phyloP scores from a whole-genome alignment of 2,888 invertebrate genomes.

The Lasius fuliginosus region DNA sequence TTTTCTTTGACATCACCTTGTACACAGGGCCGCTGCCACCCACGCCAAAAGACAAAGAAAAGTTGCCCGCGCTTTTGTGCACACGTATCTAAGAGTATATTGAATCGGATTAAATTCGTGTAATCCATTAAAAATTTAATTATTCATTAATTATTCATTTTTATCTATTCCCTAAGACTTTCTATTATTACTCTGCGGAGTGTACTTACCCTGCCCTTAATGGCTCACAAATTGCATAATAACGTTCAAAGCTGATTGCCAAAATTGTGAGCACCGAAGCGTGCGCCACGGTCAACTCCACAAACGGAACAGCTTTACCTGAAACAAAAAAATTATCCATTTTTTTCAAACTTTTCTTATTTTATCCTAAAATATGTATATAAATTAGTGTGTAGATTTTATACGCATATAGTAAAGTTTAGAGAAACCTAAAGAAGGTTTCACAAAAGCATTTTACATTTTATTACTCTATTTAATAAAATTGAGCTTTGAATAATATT shows the following conservation, averaged over 20 bases:
- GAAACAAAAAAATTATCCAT: constrained; percentile 72
- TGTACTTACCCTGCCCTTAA: constrained; percentile 90
- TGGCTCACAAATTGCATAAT: constrained; percentile 97
- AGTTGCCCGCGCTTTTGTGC: constrained; percentile 94
- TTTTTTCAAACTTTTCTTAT: neutral
- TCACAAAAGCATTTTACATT: neutral
- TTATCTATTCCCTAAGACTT: neutral
- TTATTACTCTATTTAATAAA: neutral
- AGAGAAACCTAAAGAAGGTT: no score
- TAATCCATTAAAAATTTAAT: neutral
- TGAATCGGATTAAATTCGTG: neutral
- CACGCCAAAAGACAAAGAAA: constrained; percentile 94
- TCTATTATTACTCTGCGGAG: neutral
- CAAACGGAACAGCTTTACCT: constrained; percentile 97
- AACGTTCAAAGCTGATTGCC: constrained; percentile 97
- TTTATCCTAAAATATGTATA: neutral
- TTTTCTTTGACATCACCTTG: constrained; percentile 89
- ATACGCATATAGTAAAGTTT: no score
- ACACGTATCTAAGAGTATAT: constrained; percentile 89
- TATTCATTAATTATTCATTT: neutral
- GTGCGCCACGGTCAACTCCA: constrained; percentile 96
- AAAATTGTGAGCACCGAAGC: constrained; percentile 97
- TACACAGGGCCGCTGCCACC: constrained; percentile 94
- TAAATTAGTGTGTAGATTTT: neutral
- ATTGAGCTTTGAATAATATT: no score